Evolutionary conservation across 1,140 invertebrate species (phyloP), one percentile per base, ranked within the genome.

Genomic region (Cardiocondyla obscurior): DNA sequence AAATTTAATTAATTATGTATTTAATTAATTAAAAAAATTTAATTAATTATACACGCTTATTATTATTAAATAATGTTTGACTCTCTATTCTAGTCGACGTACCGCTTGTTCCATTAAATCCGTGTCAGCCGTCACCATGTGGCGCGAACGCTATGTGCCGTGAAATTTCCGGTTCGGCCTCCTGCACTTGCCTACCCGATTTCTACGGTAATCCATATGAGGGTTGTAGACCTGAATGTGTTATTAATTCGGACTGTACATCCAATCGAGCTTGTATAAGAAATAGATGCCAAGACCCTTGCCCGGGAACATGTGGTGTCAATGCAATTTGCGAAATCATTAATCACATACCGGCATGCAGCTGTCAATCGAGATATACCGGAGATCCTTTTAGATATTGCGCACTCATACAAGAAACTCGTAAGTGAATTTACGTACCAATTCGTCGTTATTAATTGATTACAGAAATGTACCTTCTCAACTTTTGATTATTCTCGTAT

Each of bases 91-190:
- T 64, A 88, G 83, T 84, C 2, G 62, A 85, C 8, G 25, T 64
- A 19, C 19, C 51, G 1, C 81, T 90, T 46, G 83, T 88, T n/a
- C 88, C 82, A 79, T 85, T 93, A 6, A 95, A 96, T 86, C 96
- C 96, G 0, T 98, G 97, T 89, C 93, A 95, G 51, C 96, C 97
- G 1, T 96, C 96, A 10, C 97, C 97, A 1, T 98, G 97, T 89
- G 97, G 97, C 7, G 94, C 96, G 0, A 97, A 97, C 88, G 96
- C 96, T 42, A 92, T 96, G 86, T 98, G 97, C 89, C 94, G 95
- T 70, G 94, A 95, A 22, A 94, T 94, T 7, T 94, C 95, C 33
- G 95, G 94, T 14, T 94, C 94, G 36, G 94, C 95, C 1, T 93
- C 95, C 42, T 97, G 96, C 90, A 94, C 95, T 3, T 97, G 96